Evolutionary conservation across 2,113 vertebrate genomes (phyloP), one percentile per base, ranked within the genome.

Genomic region (Corydoras sp.): DNA sequence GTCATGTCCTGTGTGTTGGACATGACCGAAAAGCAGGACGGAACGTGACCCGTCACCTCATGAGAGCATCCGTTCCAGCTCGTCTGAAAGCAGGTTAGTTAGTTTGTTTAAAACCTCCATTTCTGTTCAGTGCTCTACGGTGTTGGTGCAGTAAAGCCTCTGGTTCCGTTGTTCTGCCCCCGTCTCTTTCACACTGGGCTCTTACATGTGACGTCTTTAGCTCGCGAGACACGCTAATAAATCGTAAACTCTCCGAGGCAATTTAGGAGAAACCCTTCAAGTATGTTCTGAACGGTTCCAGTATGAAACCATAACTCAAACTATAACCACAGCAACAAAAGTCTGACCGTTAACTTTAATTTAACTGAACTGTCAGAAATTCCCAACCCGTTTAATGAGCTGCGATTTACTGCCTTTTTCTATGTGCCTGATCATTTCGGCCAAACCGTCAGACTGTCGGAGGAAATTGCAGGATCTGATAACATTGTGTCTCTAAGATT

Each of bases 51-150:
- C 12, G 15, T n/a, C 50, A 54, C 13, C 75, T 85, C 79, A 63
- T 85, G 81, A 86, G 84, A 80, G 86, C 82, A 79, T 58, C 89
- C 89, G 88, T 83, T 86, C 84, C 87, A 84, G 77, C 83, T 91
- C 88, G 88, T 65, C 60, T 62, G 48, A 82, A 80, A 81, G 84
- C 74, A 77, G 69, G 80, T 82, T 79, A 82, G 80, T 81, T 81
- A 60, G 64, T 73, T 49, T 72, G 76, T 74, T 75, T 68, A 68
- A 60, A 54, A 59, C 67, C 72, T 67, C 65, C 31, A 35, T 63
- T 29, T 80, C 78, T 75, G 74, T 80, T 79, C 63, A 29, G 50
- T 66, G 66, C 71, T 56, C 35, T 7, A 24, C 2, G 18, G 24
- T 58, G 60, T 78, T 77, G 77, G 83, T 79, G 67, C 78, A 84